Evolutionary conservation across 2,797 vertebrate genomes (phyloP), one percentile per base, ranked within the genome.

Genomic region (Mus spretus): DNA sequence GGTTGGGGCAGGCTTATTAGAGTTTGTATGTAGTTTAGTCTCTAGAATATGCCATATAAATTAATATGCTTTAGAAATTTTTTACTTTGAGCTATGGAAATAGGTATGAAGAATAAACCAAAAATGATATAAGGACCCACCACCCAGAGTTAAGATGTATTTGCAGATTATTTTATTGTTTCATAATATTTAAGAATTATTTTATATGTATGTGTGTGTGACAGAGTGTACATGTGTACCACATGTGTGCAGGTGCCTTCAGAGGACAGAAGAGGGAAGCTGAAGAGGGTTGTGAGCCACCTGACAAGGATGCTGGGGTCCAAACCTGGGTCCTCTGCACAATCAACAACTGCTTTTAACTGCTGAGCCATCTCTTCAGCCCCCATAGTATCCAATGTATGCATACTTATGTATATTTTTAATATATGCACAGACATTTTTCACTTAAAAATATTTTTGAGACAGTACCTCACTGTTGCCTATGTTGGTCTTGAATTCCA

Each of bases 41-140:
- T 74, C 37, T 74, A 74, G 72, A 74, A 24, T 74, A 74, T 74
- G 72, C 9, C 72, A 40, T 20, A 63, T 83, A 63, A 63, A 61
- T 82, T 61, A 94, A 75, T 67, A 87, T 28, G 44, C 75, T 72
- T 72, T 57, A 90, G 37, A 79, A 75, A 44, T 4, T 89, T 81
- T 81, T 37, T 74, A 40, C 93, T 89, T 59, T 88, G 82, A 92
- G 92, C 90, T 65, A 82, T 67, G 4, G n/a, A 61, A n/a, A 24
- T 92, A 63, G 83, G 61, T 63, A 57, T 95, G 55, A 95, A 55
- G 63, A 89, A 40, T 37, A 92, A 89, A 90, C 50, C 72, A 78
- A 40, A 93, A 44, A 63, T 63, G 57, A 83, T 44, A 44, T 31
- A 63, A 83, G 44, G 57, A 63, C 14, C 26, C 26, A 63, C 17